These are phyloP conservation scores for Ondatra zibethicus DNA, from an alignment of 2,113 vertebrate genomes.

Conservation along the genomic window DNA sequence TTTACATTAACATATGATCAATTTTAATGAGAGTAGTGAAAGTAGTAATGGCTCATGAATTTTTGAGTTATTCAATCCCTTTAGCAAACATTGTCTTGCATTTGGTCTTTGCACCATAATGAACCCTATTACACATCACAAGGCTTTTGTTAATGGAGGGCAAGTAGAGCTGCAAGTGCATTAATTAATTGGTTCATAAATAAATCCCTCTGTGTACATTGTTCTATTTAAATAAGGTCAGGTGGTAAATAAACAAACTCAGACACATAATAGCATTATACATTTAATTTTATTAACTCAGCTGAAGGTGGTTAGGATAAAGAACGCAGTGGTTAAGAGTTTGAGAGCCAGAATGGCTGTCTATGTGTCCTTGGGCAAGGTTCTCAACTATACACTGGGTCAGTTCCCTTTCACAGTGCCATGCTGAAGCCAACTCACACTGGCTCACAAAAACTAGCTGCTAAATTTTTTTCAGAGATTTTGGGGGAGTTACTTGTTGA, in stretches of 20 bases:
- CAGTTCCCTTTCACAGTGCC: fast-evolving
- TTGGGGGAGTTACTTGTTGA: background rate
- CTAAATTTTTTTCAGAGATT: background rate
- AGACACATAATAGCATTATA: background rate
- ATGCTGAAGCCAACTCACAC: background rate
- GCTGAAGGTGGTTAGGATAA: background rate
- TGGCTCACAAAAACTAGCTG: background rate
- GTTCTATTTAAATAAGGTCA: slow-evolving; percentile 17
- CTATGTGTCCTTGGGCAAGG: fast-evolving
- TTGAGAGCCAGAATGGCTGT: background rate
- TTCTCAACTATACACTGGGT: background rate
- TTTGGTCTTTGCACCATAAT: slow-evolving; percentile 41
- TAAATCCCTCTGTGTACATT: slow-evolving; percentile 18
- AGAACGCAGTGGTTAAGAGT: background rate
- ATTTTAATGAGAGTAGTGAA: slow-evolving; percentile 31
- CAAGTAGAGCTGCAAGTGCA: background rate
- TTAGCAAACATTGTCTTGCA: background rate
- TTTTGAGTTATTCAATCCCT: slow-evolving; percentile 46
- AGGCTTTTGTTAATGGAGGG: slow-evolving; percentile 14
- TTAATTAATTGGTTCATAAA: slow-evolving; percentile 35
- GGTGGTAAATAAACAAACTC: background rate
- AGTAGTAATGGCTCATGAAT: background rate
- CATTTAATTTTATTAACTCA: slow-evolving; percentile 30
- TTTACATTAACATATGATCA: background rate
- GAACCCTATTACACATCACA: background rate